These are phyloP conservation scores for Steatornis caripensis DNA, from an alignment of 2,113 vertebrate genomes.

Conservation along the genomic window DNA sequence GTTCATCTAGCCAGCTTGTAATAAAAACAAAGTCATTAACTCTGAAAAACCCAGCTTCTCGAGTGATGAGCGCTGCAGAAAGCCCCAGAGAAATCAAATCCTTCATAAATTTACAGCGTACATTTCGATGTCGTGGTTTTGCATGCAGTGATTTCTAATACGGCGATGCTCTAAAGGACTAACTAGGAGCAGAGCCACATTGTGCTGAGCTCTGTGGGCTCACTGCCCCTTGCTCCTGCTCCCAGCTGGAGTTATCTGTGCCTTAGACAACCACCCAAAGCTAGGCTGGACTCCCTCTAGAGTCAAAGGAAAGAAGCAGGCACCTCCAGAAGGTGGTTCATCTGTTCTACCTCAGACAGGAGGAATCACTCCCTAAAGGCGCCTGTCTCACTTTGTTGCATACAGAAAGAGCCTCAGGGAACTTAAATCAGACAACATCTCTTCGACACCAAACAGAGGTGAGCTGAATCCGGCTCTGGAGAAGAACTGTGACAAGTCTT, in stretches of 20 bases:
- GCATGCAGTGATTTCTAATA: rapidly evolving
- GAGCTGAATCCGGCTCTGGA: background rate
- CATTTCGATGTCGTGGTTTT: background rate
- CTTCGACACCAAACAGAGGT: background rate
- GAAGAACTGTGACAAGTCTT: background rate
- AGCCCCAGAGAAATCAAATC: background rate
- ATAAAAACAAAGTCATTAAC: background rate
- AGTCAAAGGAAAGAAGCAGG: background rate
- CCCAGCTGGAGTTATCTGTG: background rate
- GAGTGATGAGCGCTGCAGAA: background rate
- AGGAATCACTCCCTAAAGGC: background rate
- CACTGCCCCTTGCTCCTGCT: no score
- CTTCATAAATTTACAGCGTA: background rate
- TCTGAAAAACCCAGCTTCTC: background rate
- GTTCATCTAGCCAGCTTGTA: background rate
- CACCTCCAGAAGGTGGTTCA: background rate
- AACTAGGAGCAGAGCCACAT: background rate
- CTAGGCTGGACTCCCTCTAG: background rate
- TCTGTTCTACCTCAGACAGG: background rate
- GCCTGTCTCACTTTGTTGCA: background rate
- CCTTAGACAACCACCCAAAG: background rate
- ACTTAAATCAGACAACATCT: background rate
- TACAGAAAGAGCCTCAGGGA: background rate
- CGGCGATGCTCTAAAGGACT: background rate
- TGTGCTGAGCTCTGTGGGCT: background rate